These are phyloP conservation scores for Bacillus rossius DNA, from an alignment of 1,140 invertebrate genomes.

Conservation along the genomic window DNA sequence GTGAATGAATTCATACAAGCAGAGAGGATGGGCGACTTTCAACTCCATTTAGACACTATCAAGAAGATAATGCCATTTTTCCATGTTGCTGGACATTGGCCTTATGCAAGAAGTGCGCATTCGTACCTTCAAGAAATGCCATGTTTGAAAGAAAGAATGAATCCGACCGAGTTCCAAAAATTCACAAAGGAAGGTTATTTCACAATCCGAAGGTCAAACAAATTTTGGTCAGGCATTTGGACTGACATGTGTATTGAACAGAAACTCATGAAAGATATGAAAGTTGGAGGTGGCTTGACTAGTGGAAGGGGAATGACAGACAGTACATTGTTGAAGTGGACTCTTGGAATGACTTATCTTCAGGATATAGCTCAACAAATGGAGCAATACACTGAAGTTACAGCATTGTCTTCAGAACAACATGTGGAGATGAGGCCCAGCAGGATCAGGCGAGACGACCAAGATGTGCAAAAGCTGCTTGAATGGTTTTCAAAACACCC, in stretches of 20 bases:
- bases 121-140: conserved; percentile 43
- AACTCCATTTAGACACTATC: conserved; percentile 35
- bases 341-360: too few relatives aligned
- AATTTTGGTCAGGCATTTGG: conserved; percentile 41
- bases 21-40: conserved; percentile 38
- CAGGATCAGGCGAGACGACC: background rate
- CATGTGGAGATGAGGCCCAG: background rate
- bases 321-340: background rate
- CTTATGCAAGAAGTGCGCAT: conserved; percentile 42
- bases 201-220: conserved; percentile 38
- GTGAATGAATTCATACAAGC: conserved; percentile 34
- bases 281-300: conserved; percentile 36
- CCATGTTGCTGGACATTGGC: conserved; percentile 39
- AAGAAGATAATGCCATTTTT: conserved; percentile 44
- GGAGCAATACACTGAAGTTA: background rate
- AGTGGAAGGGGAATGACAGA: conserved; percentile 29
- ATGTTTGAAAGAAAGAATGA: conserved; percentile 28
- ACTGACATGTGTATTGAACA: conserved; percentile 40
- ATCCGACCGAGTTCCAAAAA: conserved; percentile 34
- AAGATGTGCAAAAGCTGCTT: background rate
- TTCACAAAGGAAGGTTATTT: conserved; percentile 36
- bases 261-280: conserved; percentile 40
- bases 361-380: too few relatives aligned
- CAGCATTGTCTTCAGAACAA: background rate
- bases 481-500: too few relatives aligned